Evolutionary conservation across 1,140 invertebrate species (phyloP).

Genomic region (Steinernema khuongi): DNA sequence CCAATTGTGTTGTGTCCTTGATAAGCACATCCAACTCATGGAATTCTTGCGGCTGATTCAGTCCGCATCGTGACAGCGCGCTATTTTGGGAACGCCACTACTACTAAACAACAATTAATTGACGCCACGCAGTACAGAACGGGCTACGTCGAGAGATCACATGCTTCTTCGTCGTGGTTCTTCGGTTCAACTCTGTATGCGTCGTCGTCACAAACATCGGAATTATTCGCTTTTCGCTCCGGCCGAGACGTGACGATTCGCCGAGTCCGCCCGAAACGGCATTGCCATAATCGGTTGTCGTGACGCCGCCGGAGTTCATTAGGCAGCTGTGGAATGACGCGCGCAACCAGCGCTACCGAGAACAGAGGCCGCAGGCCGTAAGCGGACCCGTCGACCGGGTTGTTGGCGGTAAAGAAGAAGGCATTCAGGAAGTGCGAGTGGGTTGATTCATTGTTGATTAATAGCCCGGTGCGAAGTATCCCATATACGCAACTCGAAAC

Average conservation of each 20-base stretch:
- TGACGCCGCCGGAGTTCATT: too few species aligned
- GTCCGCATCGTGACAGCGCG: too few species aligned
- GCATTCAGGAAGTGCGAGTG: background rate
- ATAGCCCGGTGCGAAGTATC: background rate
- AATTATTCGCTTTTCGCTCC: background rate
- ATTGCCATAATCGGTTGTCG: slow-evolving; percentile 8
- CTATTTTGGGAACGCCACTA: slow-evolving; percentile 3
- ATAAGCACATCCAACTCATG: too few species aligned
- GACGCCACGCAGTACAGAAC: background rate
- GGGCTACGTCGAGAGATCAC: slow-evolving; percentile 1
- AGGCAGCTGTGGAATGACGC: too few species aligned
- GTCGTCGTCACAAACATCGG: slow-evolving; percentile 1
- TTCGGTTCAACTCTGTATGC: background rate
- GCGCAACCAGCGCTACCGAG: too few species aligned
- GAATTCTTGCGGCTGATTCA: too few species aligned
- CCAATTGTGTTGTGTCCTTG: too few species aligned
- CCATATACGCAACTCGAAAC: background rate
- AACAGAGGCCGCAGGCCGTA: background rate
- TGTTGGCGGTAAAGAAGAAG: background rate
- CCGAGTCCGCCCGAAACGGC: background rate
- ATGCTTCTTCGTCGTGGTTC: background rate
- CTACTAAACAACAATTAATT: background rate
- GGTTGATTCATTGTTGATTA: background rate
- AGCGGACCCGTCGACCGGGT: background rate
- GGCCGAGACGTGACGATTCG: background rate